Conservation (phyloP, 1,140 invertebrate genomes). For the Apis dorsata region DNA sequence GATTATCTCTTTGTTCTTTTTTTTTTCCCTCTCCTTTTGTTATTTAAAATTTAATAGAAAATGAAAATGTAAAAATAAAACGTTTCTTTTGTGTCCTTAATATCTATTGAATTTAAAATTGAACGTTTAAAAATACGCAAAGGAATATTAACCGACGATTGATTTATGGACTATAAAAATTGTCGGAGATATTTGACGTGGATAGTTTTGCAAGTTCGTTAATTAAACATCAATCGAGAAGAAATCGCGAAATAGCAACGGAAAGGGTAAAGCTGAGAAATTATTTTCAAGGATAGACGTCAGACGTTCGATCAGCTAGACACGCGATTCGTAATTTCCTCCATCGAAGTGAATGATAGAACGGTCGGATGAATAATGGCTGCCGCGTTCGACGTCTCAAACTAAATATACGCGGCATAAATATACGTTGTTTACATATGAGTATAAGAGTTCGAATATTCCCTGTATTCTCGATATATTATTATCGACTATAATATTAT, state of each 20-base stretch:
- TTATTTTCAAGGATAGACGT: constrained; percentile 38
- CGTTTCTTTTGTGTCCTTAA: not conserved
- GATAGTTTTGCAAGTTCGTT: not conserved
- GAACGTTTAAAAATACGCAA: too few species aligned
- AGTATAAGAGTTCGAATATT: not conserved
- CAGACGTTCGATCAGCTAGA: constrained; percentile 18
- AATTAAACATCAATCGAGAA: constrained; percentile 31
- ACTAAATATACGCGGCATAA: constrained; percentile 5
- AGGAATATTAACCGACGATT: not conserved
- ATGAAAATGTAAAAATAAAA: too few species aligned
- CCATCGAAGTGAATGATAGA: constrained; percentile 47
- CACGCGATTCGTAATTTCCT: constrained; percentile 46
- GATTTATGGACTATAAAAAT: not conserved
- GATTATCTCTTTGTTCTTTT: too few species aligned
- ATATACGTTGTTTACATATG: constrained; percentile 2
- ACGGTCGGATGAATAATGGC: constrained; percentile 49
- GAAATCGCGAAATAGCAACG: not conserved
- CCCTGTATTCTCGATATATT: not conserved
- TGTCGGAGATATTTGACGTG: not conserved
- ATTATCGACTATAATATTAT: not conserved
- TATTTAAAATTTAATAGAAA: not conserved
- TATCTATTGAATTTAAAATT: not conserved
- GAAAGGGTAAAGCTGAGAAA: not conserved
- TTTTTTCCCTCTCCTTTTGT: not conserved
- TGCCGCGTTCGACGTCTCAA: constrained; percentile 47